A percentile compares a stretch with the other conserved stretches of the same genome.
These are phyloP conservation scores for Epinotia ramella DNA, from an alignment of 2,888 invertebrate genomes.

Conservation along the genomic window DNA sequence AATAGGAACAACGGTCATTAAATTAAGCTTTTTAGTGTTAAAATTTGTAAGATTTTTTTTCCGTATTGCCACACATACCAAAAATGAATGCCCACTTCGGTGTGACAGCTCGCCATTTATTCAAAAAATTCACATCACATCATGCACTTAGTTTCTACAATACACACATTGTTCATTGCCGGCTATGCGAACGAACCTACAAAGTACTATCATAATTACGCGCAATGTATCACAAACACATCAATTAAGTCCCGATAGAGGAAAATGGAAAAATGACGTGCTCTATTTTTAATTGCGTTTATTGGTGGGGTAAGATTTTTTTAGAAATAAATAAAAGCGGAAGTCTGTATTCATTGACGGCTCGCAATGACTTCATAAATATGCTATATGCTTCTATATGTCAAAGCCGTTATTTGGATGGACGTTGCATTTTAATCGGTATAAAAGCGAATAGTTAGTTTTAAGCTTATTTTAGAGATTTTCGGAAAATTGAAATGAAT, in stretches of 20 bases:
- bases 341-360: slow-evolving; percentile 64
- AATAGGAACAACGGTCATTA: too few relatives aligned
- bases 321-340: slow-evolving; percentile 67
- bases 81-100: not conserved
- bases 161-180: slow-evolving; percentile 13
- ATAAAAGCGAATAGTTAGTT: slow-evolving; percentile 23
- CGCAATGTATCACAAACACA: slow-evolving; percentile 21
- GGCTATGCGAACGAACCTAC: not conserved
- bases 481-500: not conserved
- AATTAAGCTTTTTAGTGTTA: too few relatives aligned
- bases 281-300: slow-evolving; percentile 57
- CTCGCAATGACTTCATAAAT: slow-evolving; percentile 58
- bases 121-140: slow-evolving; percentile 24
- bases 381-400: slow-evolving; percentile 53
- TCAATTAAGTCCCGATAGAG: slow-evolving; percentile 6
- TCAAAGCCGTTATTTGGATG: slow-evolving; percentile 40
- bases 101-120: slow-evolving; percentile 16
- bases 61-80: not conserved
- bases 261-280: slow-evolving; percentile 48
- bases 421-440: slow-evolving; percentile 23
- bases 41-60: too few relatives aligned
- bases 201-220: not conserved
- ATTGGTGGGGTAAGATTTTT: slow-evolving; percentile 56
- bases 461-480: slow-evolving; percentile 6
- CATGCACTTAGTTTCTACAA: slow-evolving; percentile 3